phyloP scores from a whole-genome alignment of 2,113 vertebrate species.

The Pomatorhinus ruficollis region DNA sequence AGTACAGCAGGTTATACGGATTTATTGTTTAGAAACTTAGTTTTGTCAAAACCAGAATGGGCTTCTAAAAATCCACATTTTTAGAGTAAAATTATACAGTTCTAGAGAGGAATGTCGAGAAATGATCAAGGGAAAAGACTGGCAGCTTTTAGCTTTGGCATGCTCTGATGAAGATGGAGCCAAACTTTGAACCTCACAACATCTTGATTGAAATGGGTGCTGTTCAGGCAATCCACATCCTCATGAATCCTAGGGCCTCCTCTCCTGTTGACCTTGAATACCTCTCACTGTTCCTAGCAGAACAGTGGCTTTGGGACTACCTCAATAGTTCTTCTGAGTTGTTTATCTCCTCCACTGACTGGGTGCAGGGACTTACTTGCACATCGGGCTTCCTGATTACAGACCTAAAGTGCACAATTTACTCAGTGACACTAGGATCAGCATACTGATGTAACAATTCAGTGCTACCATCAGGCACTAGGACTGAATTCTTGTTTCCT shows the following conservation, averaged over 20 bases:
- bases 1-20: neutral
- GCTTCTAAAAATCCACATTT: neutral
- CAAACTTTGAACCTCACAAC: neutral
- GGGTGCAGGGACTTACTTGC: neutral
- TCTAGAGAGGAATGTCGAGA: neutral
- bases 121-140: neutral
- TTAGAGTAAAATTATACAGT: neutral
- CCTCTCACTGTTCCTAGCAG: neutral
- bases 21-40: neutral
- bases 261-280: neutral
- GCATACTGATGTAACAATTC: neutral
- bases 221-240: neutral
- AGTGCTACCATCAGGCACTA: accelerated
- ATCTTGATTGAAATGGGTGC: neutral
- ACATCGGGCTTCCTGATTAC: neutral
- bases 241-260: neutral
- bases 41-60: neutral
- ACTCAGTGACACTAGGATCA: neutral
- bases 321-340: accelerated
- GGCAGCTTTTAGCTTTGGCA: neutral
- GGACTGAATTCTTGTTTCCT: neutral
- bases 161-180: neutral
- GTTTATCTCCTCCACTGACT: neutral
- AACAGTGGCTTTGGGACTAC: neutral
- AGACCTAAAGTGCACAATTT: neutral